phyloP scores from a whole-genome alignment of 2,888 invertebrate species.

The Ochlodes sylvanus region DNA sequence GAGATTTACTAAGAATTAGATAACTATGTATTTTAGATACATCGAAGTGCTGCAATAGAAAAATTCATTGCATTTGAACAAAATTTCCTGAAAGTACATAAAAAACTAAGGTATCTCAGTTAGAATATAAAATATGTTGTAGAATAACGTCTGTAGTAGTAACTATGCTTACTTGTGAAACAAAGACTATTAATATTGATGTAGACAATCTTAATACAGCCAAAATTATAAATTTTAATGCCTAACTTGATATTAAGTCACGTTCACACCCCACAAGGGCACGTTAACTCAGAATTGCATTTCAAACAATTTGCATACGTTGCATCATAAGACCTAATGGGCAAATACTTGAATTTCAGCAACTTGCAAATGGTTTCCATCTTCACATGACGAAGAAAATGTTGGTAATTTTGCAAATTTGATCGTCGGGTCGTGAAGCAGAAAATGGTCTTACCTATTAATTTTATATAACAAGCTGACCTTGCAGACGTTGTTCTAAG shows the following conservation, averaged over 20 bases:
- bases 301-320: slow-evolving; percentile 16
- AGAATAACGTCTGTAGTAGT: too few species aligned
- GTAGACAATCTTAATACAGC: neutral
- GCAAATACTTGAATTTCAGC: slow-evolving; percentile 13
- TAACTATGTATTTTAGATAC: too few species aligned
- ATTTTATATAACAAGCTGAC: too few species aligned
- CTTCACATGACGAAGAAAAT: neutral
- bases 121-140: too few species aligned
- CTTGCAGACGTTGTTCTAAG: too few species aligned
- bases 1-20: too few species aligned
- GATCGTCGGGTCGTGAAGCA: too few species aligned
- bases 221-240: neutral
- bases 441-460: too few species aligned
- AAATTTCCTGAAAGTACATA: too few species aligned
- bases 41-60: too few species aligned
- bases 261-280: slow-evolving; percentile 6
- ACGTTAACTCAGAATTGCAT: slow-evolving; percentile 6
- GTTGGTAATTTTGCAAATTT: neutral
- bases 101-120: too few species aligned
- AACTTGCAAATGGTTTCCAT: slow-evolving; percentile 1
- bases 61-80: too few species aligned
- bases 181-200: neutral
- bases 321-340: slow-evolving; percentile 17
- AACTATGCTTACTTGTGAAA: neutral
- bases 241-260: neutral